Evolutionary conservation across 2,888 invertebrate genomes (phyloP), one percentile per base, ranked within the genome.

Genomic region (Coelopa pilipes): DNA sequence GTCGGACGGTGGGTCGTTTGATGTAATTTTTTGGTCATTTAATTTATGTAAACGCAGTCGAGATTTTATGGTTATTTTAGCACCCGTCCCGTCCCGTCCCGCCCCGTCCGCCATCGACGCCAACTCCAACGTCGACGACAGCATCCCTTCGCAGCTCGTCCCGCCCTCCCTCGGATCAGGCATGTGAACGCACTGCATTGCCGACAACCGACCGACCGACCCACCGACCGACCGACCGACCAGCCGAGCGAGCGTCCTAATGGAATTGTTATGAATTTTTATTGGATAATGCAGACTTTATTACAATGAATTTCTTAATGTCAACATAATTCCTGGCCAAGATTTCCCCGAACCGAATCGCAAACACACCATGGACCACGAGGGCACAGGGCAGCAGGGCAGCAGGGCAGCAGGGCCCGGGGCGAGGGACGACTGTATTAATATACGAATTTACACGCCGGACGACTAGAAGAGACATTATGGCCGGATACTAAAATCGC

Each of bases 21-120:
- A 72, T 76, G 70, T 74, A 75, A 77, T 77, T 75, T 76, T 77
- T 77, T 77, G 75, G 76, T 74, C 72, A 77, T 77, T 77, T 77
- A 76, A 75, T 76, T 77, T 77, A 77, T 70, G 75, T 75, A 77
- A 77, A 73, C 73, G 74, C 75, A 74, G 69, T 73, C 70, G 67
- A 76, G 74, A 75, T 76, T 76, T 77, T 76, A 77, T 75, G 75
- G 77, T 73, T 76, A 77, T 77, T 77, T 76, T 77, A 77, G 77
- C 77, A 77, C 77, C 75, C 75, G 65, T 50, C 15, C 24, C 59
- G 53, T 71, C 62, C 60, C 46, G 21, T 45, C 10, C 7, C 19
- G 46, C 59, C 11, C n/a, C n/a, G n/a, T n/a, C n/a, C n/a, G n/a
- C n/a, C n/a, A n/a, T n/a, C n/a, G n/a, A n/a, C n/a, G n/a, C n/a